Evolutionary conservation across 2,797 vertebrate species (phyloP), one percentile per base, ranked within the genome.

Genomic region (Hippocampus kuda): DNA sequence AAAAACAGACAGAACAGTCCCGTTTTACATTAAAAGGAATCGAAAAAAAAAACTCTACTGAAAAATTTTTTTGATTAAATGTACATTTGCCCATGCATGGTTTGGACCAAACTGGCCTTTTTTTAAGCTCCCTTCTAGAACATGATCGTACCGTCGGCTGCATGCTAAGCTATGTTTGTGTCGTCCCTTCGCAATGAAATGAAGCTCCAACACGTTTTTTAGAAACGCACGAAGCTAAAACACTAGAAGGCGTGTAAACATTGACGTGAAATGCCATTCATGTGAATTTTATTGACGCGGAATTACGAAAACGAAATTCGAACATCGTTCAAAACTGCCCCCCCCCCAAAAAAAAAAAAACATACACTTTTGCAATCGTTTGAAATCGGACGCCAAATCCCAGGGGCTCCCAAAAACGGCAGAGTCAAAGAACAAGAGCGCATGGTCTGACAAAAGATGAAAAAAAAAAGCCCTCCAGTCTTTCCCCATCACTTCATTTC

Each of bases 111-210:
- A 88, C 83, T 85, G 86, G 85, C 86, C 84, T 51, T 79, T 73
- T 51, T 30, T 34, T 13, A 13, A 63, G 64, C 76, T 84, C 73
- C 77, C 80, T 82, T 72, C 44, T 48, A 27, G 24, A 51, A 44
- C 22, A n/a, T 42, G 61, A 79, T 73, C 46, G 80, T 87, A 87
- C 86, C 84, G 70, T 27, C 72, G 66, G 48, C 13, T 68, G 62
- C 61, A n/a, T 62, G 61, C 61, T 62, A 41, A 57, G 70, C 30
- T 80, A 66, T 74, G 22, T 71, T 7, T 65, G 24, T 73, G 38
- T 75, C 82, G 85, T 85, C 86, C 84, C 84, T 85, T 86, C 77
- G 83, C 84, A 83, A 88, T 81, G 81, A 89, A 83, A 79, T 72
- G 78, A 78, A 87, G 87, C 83, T 81, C 83, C 77, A 82, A 76